Percentiles rank a stretch among this genome's conserved stretches.
phyloP scores from a whole-genome alignment of 2,113 vertebrate genomes.

The Empidonax alnorum region DNA sequence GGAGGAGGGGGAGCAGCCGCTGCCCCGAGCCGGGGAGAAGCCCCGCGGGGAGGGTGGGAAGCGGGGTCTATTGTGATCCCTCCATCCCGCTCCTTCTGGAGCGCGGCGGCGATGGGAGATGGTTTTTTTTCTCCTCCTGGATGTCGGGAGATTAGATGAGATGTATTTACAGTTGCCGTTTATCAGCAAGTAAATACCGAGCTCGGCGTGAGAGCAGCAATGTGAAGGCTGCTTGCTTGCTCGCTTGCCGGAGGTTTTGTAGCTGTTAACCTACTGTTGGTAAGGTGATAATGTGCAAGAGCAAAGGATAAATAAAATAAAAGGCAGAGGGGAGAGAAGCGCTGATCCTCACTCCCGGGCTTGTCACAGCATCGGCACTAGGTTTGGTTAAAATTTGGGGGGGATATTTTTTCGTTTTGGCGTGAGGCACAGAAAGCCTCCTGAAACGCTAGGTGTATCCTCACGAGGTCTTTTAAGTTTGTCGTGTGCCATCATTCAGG shows the following conservation, averaged over 20 bases:
- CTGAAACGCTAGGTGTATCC: constrained; percentile 16
- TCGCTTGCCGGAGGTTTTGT: constrained; percentile 58
- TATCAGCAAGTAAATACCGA: constrained; percentile 66
- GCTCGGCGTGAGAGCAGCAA: constrained; percentile 33
- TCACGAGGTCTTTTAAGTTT: constrained; percentile 51
- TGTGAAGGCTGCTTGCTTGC: constrained; percentile 17
- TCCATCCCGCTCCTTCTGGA: neutral
- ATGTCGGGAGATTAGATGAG: constrained; percentile 64
- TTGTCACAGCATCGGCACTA: neutral
- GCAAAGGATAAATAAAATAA: neutral
- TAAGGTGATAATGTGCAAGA: constrained; percentile 45
- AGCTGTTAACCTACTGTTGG: constrained; percentile 63
- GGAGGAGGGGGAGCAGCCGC: neutral
- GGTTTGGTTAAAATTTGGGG: neutral
- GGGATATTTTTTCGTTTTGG: constrained; percentile 3
- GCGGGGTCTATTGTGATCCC: constrained; percentile 44
- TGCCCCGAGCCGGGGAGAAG: neutral
- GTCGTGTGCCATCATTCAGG: constrained; percentile 10
- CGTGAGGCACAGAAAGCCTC: neutral
- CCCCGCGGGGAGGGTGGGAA: neutral
- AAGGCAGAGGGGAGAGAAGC: neutral
- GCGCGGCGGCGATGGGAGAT: constrained; percentile 36
- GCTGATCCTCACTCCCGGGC: neutral
- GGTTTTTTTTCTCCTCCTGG: constrained; percentile 3
- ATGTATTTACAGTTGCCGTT: constrained; percentile 67